Evolutionary conservation across 2,888 invertebrate genomes (phyloP), one percentile per base, ranked within the genome.

Genomic region (Andrena bicolor): DNA sequence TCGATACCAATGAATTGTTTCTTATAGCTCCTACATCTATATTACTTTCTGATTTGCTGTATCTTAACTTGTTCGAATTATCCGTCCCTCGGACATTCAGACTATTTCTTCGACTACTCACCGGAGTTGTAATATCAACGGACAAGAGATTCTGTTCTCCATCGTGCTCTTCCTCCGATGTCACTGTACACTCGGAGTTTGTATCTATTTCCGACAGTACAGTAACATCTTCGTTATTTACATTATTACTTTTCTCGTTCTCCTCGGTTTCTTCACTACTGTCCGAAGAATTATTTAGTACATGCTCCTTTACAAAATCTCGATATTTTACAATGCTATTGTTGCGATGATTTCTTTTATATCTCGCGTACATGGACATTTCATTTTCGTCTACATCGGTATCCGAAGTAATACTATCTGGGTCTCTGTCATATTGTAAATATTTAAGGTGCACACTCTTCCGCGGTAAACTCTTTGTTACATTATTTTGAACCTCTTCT

Each of bases 321-420:
- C 92, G 90, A 86, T 93, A 93, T 32, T 90, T 88, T n/a, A 58
- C 73, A 79, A 93, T 93, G 35, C 92, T 93, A 49, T 93, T 93
- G 20, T 88, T 70, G 6, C 75, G 58, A 64, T 91, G 88, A n/a
- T 51, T 66, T 64, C 71, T 89, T 82, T 88, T 93, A 65, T 93
- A 93, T 68, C 86, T 91, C 8, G 92, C 85, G 76, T 92, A 93
- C 88, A 91, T 91, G 2, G 93, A 93, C 35, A 90, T 76, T 8
- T 89, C 85, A 71, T 74, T 26, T 51, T 84, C 84, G 28, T 71
- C 48, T 23, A 16, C 66, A 70, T 84, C 68, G 26, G 56, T 41
- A 60, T 84, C 61, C 23, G 53, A 70, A 56, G 7, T 41, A 64
- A 5, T 30, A 51, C 26, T 20, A 68, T 4, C 26, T 1, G 56